Percentiles rank a stretch among this genome's conserved stretches.
Evolutionary conservation across 2,113 vertebrate species (phyloP).

Genomic region (Protobothrops flavoviridis): DNA sequence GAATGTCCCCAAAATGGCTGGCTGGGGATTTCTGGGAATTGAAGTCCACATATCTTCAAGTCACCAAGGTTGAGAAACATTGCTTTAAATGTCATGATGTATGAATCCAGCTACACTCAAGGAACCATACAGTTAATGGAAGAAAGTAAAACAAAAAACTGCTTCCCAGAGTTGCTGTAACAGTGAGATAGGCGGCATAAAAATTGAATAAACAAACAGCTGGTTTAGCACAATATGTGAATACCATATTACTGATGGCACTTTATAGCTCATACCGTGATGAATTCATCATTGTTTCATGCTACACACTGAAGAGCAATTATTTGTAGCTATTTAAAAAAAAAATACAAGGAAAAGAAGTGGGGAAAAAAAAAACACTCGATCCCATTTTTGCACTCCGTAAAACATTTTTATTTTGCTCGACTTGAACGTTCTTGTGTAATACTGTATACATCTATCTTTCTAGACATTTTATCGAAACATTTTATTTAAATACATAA

Average conservation of each 20-base stretch:
- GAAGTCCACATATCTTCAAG: not conserved
- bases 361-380: not conserved
- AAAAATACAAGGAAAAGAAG: not conserved
- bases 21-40: not conserved
- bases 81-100: not conserved
- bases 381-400: conserved; percentile 6
- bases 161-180: not conserved
- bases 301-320: not conserved
- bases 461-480: conserved; percentile 66
- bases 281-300: not conserved
- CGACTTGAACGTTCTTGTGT: conserved; percentile 47
- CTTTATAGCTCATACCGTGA: not conserved
- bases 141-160: not conserved
- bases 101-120: not conserved
- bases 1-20: not conserved
- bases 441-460: conserved; percentile 67
- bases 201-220: not conserved
- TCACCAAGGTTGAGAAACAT: not conserved
- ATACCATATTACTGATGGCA: not conserved
- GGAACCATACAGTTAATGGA: not conserved
- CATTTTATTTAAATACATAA: conserved; percentile 65
- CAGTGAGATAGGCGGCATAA: not conserved
- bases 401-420: conserved; percentile 59
- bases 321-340: not conserved
- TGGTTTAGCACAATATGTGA: not conserved